These are phyloP conservation scores for Notocelia uddmanniana DNA, from an alignment of 2,888 invertebrate genomes.

Conservation along the genomic window DNA sequence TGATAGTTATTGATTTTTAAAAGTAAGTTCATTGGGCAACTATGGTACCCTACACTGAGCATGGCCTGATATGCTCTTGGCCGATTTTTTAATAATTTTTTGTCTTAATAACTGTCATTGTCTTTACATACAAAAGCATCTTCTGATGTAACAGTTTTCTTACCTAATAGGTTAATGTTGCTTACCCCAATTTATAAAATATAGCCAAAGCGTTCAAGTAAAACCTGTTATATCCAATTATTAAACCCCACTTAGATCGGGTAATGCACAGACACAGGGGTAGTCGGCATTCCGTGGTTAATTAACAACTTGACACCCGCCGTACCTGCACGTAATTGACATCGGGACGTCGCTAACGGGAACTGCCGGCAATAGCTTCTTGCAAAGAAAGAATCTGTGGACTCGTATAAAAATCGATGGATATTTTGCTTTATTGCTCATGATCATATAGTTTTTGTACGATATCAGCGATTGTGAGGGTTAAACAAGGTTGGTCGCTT, in stretches of 20 bases:
- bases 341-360: slow-evolving; percentile 40
- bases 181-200: too few species aligned
- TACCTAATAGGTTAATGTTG: too few species aligned
- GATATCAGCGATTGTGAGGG: too few species aligned
- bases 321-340: slow-evolving; percentile 50
- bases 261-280: slow-evolving; percentile 19
- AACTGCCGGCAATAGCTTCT: neutral
- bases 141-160: too few species aligned
- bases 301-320: slow-evolving; percentile 48
- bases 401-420: neutral
- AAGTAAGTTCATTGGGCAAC: too few species aligned
- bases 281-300: slow-evolving; percentile 30
- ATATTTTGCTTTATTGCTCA: neutral
- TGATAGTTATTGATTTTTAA: too few species aligned
- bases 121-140: neutral
- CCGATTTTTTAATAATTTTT: too few species aligned
- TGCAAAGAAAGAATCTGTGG: neutral
- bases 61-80: too few species aligned
- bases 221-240: neutral
- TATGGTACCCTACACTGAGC: too few species aligned
- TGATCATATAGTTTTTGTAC: too few species aligned
- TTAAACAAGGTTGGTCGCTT: too few species aligned
- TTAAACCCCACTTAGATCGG: slow-evolving; percentile 1
- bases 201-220: neutral
- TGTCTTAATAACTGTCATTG: too few species aligned